Base-by-base conservation (phyloP, 2,888 invertebrate genomes). In the Metellina segmentata region DNA sequence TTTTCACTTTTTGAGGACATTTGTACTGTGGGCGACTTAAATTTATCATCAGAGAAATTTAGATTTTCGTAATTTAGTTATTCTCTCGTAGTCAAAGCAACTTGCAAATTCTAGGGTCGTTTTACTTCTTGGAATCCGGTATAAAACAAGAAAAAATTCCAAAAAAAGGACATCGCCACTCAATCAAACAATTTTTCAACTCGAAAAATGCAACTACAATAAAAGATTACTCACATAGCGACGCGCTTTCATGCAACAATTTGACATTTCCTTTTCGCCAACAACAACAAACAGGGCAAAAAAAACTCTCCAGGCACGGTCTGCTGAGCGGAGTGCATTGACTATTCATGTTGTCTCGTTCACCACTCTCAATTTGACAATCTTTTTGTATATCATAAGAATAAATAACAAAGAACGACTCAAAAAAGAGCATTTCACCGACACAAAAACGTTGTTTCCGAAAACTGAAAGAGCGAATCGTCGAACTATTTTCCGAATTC, bases 401-500 rank as follows among this genome's bases (percentile, higher is more conserved):
- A 61, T 16, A 16, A 61, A 61, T 61, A 61, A 61, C 61, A 61
- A 61, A 61, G 61, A 61, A 61, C 61, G 16, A 61, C 61, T 4
- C 61, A 16, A 16, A 16, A 61, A 61, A 61, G 13, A 61, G 9
- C 61, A 9, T 61, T 61, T 61, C 61, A 61, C 61, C 61, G 61
- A 61, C 61, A 61, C 61, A 61, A 61, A 61, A 61, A 79, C 79
- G 53, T 79, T 61, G 79, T 79, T 79, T 79, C 20, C 74, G 20
- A 74, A 75, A 52, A 61, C 34, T 53, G 19, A 61, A 82, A 52
- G 49, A 34, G 53, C 61, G 72, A 85, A 75, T 75, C 51, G 49
- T 72, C 48, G 61, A 74, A 85, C 75, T 72, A 52, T 85, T 85
- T 75, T 85, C 61, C 74, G 74, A 85, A 85, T 85, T 85, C 75